Base-by-base conservation (phyloP, 2,888 invertebrate genomes). In the Elmis aenea region DNA sequence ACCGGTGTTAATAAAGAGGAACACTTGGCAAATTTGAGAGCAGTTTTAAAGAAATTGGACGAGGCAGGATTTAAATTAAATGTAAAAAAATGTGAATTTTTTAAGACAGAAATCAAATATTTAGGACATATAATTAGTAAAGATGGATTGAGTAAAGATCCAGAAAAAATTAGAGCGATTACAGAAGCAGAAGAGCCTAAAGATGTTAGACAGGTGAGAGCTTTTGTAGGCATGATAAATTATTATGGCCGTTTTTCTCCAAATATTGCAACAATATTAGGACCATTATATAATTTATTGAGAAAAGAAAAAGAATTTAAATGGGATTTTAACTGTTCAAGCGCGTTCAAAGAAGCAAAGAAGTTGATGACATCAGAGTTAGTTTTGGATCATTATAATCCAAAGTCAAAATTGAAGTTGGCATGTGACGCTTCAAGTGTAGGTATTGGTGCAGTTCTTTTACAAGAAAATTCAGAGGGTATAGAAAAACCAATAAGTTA, bases 31-130 rank as follows among this genome's bases (percentile, higher is more conserved):
- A 33, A 41, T 13, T 42, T 52, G 25, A 29, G 36, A 23, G 15
- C 29, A 5, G 53, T 59, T n/a, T 39, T 55, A 1, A 28, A 26
- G 4, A 47, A 43, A 21, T 51, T 38, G 10, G 31, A 18, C 20
- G 33, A 51, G 2, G 37, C 48, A 14, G 54, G 52, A 4, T 41
- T 54, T 16, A 52, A 38, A 6, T 39, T 58, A 10, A 50, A 54
- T 25, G 22, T 28, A 13, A 34, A 49, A 13, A 62, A 62, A 25
- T 62, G 59, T 42, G 15, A 43, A 15, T 58, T 63, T 38, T 57
- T 52, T 12, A 34, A 51, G 38, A 25, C 46, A 1, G 30, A 53
- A 32, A 44, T 57, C 12, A 43, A 47, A 6, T 61, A 58, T 42
- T 40, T 63, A 6, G 56, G 56, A 1, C 43, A 38, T 29, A 42